phyloP scores from a whole-genome alignment of 2,888 invertebrate genomes.

The Callyntrura sp. region DNA sequence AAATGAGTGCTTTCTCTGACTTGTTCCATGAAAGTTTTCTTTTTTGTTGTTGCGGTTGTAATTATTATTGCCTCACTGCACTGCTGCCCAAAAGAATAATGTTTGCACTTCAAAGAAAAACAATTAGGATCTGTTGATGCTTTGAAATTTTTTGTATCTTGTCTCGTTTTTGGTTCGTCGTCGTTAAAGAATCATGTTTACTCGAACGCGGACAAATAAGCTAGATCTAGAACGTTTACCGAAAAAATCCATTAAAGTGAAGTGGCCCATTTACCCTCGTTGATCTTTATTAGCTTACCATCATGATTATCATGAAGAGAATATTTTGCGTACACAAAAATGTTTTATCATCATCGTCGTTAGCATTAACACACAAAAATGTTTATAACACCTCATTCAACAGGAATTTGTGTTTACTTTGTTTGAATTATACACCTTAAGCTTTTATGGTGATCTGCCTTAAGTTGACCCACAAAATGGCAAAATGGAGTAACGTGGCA shows the following conservation, averaged over 20 bases:
- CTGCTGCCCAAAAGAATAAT: slow-evolving; percentile 13
- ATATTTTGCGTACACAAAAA: not conserved
- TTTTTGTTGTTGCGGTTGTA: slow-evolving; percentile 1
- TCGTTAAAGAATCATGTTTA: slow-evolving; percentile 41
- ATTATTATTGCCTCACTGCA: slow-evolving; percentile 2
- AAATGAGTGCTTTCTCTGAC: slow-evolving; percentile 11
- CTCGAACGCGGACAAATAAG: not conserved
- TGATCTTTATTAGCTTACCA: slow-evolving; percentile 65
- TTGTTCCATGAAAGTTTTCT: slow-evolving; percentile 12
- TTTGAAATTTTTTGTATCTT: slow-evolving; percentile 14
- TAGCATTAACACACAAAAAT: not conserved
- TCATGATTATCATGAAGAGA: slow-evolving; percentile 18
- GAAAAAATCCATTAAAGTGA: slow-evolving; percentile 21
- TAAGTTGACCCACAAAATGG: slow-evolving; percentile 67
- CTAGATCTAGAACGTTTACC: not conserved
- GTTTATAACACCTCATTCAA: not conserved
- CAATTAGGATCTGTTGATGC: slow-evolving; percentile 18
- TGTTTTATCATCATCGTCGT: not conserved
- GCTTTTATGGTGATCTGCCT: not conserved
- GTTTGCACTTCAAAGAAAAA: slow-evolving; percentile 10
- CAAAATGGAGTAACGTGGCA: slow-evolving; percentile 44
- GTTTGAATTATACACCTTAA: not conserved
- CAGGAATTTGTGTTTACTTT: not conserved
- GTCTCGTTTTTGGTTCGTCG: not conserved
- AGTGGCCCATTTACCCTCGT: slow-evolving; percentile 62